Base-by-base conservation (phyloP, 2,113 vertebrate species). In the Arothron firmamentum region DNA sequence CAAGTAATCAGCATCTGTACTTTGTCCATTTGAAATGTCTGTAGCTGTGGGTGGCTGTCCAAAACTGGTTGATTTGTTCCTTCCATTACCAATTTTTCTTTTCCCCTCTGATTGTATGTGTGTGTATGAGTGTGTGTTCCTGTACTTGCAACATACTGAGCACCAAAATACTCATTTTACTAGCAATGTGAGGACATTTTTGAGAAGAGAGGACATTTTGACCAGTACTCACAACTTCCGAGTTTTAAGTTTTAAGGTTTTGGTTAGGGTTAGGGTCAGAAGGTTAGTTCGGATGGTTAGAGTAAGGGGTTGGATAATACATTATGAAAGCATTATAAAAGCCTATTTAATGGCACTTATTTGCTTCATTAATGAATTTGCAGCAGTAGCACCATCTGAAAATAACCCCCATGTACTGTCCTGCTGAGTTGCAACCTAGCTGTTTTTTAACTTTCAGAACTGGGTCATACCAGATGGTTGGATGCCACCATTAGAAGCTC, bases 391-490 rank as follows among this genome's bases (percentile, higher is more conserved):
- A 67, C 74, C 71, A 61, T 78, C 75, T 80, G 82, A 88, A 89
- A 88, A 90, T 86, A 83, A 89, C 73, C 77, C 62, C 45, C 74
- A 69, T 23, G 21, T 23, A 23, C 82, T 75, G 70, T 65, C 69
- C 88, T 78, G 78, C 77, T 78, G 79, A 79, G 79, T 77, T 79
- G 75, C 78, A 61, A 70, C 71, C 67, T 87, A 79, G 84, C 86
- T 80, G 76, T 74, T 82, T 88, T 88, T 89, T 88, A 85, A 88
- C 84, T 88, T 83, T 84, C 72, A 83, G 72, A 65, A 76, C 60
- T 28, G 34, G 84, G 77, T 80, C 60, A 60, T 87, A 80, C 67
- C 48, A 56, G 78, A 80, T 41, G 52, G 65, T 74, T 67, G 69
- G 54, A 59, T 56, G 71, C 67, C 75, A 60, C 67, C 72, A 67